phyloP scores from a whole-genome alignment of 2,888 invertebrate genomes.

The Gasteruption jaculator region DNA sequence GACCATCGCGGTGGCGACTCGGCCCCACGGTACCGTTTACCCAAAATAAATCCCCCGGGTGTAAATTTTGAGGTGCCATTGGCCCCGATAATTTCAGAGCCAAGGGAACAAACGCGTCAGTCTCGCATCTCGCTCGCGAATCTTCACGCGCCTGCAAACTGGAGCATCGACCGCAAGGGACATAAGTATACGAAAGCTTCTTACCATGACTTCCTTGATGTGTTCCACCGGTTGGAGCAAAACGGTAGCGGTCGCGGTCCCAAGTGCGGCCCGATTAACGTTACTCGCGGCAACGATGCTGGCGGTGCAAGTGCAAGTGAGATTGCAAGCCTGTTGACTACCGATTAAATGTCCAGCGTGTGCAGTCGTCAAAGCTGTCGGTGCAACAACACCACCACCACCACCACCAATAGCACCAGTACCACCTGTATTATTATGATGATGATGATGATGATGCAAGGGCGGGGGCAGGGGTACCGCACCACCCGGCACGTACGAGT shows the following conservation, averaged over 20 bases:
- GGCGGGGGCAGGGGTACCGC: slow-evolving; percentile 49
- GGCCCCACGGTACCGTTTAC: no score
- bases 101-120: no score
- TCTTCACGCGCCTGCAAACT: no score
- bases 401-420: slow-evolving; percentile 10
- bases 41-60: no score
- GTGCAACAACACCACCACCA: slow-evolving; percentile 27
- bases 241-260: slow-evolving; percentile 39
- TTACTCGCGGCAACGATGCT: slow-evolving; percentile 37
- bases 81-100: no score
- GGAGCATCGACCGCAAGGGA: no score
- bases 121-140: no score
- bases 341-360: slow-evolving; percentile 40
- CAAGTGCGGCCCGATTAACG: slow-evolving; percentile 27
- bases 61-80: no score
- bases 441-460: slow-evolving; percentile 31
- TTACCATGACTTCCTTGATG: slow-evolving; percentile 51
- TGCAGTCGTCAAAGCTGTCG: slow-evolving; percentile 33
- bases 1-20: no score
- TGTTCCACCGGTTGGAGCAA: slow-evolving; percentile 48
- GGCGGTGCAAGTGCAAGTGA: slow-evolving; percentile 44
- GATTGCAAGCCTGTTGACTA: slow-evolving; percentile 39
- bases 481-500: slow-evolving; percentile 51
- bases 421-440: slow-evolving; percentile 11
- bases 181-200: no score